Conservation (phyloP, 1,140 invertebrate genomes). For the Piezodorus guildinii region DNA sequence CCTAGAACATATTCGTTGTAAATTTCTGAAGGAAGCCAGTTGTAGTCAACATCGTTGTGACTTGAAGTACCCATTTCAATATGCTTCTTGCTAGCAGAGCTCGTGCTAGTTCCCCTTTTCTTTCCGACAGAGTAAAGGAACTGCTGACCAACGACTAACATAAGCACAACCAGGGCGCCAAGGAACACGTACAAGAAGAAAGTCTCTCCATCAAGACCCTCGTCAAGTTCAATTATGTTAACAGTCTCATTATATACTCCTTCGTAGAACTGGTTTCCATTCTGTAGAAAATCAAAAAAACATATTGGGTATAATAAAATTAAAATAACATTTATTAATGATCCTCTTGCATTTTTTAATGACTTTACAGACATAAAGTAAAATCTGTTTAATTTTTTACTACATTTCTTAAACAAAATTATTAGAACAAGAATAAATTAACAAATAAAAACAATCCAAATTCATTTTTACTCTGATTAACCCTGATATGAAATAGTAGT, state of each 20-base stretch:
- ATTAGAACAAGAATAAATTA: too few species aligned
- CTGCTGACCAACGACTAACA: constrained; percentile 83
- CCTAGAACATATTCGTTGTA: constrained; percentile 54
- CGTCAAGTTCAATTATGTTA: constrained; percentile 89
- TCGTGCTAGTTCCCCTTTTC: constrained; percentile 40
- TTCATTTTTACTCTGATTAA: too few species aligned
- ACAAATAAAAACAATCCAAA: too few species aligned
- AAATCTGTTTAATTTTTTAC: too few species aligned
- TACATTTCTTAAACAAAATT: too few species aligned
- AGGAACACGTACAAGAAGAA: constrained; percentile 95
- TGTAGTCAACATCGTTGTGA: constrained; percentile 89
- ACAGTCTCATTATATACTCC: constrained; percentile 99
- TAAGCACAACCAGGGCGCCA: constrained; percentile 72
- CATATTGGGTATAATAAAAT: too few species aligned
- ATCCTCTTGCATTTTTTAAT: too few species aligned
- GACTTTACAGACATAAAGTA: too few species aligned
- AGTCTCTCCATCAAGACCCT: constrained; percentile 95
- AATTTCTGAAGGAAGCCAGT: constrained; percentile 91
- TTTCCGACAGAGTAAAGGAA: constrained; percentile 65
- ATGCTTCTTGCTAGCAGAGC: constrained; percentile 46
- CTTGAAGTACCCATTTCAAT: constrained; percentile 73
- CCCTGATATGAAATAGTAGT: too few species aligned
- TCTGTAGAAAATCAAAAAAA: constrained; percentile 37
- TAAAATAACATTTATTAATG: too few species aligned
- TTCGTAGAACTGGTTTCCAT: constrained; percentile 60